A percentile compares a stretch with the other conserved stretches of the same genome.
Evolutionary conservation across 2,888 invertebrate species (phyloP).

Genomic region (Vanessa cardui): DNA sequence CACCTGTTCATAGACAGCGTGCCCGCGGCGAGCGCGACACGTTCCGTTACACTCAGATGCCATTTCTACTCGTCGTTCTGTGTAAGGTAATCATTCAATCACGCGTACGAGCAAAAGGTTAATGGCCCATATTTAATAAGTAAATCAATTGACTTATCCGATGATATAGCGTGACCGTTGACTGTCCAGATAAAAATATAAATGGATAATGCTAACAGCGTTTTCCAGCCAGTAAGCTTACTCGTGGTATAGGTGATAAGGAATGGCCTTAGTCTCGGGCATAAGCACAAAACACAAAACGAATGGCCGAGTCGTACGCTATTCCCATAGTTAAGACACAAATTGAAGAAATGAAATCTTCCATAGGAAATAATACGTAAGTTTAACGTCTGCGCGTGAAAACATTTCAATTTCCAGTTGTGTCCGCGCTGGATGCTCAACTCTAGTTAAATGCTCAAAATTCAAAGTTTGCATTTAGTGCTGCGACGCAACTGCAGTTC

Average conservation of each 20-base stretch:
- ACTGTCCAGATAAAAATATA: constrained; percentile 64
- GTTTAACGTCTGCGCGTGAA: constrained; percentile 65
- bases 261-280: constrained; percentile 64
- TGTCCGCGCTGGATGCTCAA: constrained; percentile 46
- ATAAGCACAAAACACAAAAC: constrained; percentile 68
- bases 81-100: constrained; percentile 61
- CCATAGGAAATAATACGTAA: constrained; percentile 79
- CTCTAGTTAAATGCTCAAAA: constrained; percentile 74
- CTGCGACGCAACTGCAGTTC: constrained; percentile 48
- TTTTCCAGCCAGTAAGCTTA: constrained; percentile 59
- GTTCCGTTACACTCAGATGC: constrained; percentile 43
- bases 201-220: constrained; percentile 58
- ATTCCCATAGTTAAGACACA: constrained; percentile 75
- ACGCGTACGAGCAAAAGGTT: constrained; percentile 72
- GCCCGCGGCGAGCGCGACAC: constrained; percentile 22
- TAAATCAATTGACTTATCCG: constrained; percentile 72
- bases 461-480: constrained; percentile 55
- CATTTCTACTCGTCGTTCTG: constrained; percentile 58
- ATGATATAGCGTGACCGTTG: constrained; percentile 59
- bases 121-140: constrained; percentile 77
- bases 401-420: constrained; percentile 56
- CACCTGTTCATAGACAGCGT: not conserved
- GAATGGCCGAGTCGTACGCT: constrained; percentile 63
- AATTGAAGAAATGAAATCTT: constrained; percentile 74
- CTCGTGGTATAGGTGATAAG: constrained; percentile 52